phyloP scores from a whole-genome alignment of 2,797 vertebrate species.

The Rhinichthys osculus region DNA sequence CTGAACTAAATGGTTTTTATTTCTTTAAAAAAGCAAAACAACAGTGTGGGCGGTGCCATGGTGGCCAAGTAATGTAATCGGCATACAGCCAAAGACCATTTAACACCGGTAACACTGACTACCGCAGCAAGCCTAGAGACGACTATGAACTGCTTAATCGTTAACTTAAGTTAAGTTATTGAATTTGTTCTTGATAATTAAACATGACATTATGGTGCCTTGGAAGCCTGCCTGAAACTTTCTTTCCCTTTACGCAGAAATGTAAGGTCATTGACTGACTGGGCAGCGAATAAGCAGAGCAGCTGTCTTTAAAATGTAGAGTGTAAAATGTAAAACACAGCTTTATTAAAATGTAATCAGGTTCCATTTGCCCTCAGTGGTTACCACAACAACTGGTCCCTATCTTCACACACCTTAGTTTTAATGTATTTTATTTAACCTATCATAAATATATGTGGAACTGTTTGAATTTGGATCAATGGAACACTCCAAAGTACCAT shows the following conservation, averaged over 20 bases:
- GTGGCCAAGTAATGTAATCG: not conserved
- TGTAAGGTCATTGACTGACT: constrained; percentile 30
- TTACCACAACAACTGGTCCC: not conserved
- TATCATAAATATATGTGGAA: constrained; percentile 47
- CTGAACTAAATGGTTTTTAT: not conserved
- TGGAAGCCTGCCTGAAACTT: not conserved
- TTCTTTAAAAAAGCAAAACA: not conserved
- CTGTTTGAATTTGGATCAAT: constrained; percentile 43
- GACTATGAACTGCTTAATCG: not conserved
- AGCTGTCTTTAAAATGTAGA: constrained; percentile 60
- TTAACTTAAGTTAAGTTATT: not conserved
- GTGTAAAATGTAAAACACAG: not conserved
- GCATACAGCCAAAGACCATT: not conserved
- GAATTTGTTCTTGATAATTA: constrained; percentile 5
- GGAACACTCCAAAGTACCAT: constrained; percentile 18
- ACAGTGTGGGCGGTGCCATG: not conserved
- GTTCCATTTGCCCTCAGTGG: not conserved
- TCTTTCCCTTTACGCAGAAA: not conserved
- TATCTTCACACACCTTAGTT: constrained; percentile 28
- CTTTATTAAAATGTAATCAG: constrained; percentile 2
- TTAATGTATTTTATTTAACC: constrained; percentile 63
- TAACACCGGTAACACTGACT: not conserved
- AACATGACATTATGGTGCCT: constrained; percentile 1
- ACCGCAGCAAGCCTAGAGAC: not conserved
- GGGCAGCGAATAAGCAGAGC: constrained; percentile 72